Conservation (phyloP, 2,113 vertebrate species). For the Thinocorus orbignyianus region DNA sequence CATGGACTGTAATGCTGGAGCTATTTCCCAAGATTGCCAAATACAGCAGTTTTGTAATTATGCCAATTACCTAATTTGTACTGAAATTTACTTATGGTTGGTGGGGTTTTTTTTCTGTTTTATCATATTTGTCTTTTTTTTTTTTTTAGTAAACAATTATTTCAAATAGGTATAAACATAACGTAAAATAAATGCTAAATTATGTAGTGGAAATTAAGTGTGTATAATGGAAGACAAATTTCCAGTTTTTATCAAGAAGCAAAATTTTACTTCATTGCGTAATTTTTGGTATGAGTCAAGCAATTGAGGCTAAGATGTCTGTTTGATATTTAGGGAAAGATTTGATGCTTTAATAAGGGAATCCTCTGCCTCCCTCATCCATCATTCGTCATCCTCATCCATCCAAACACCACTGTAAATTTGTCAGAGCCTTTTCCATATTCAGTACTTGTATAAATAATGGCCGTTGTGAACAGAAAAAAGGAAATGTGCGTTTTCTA, state of each 20-base stretch:
- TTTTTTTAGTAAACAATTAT: background rate
- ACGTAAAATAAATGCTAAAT: background rate
- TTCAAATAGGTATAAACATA: constrained; percentile 32
- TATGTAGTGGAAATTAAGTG: constrained; percentile 13
- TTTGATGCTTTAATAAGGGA: constrained; percentile 80
- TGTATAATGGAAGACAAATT: background rate
- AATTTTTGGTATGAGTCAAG: constrained; percentile 32
- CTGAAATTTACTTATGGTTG: background rate
- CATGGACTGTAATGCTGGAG: background rate
- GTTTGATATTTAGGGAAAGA: constrained; percentile 71
- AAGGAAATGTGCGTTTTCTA: constrained; percentile 34
- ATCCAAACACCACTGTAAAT: constrained; percentile 77
- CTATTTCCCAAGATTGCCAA: constrained; percentile 11
- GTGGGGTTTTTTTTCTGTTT: background rate
- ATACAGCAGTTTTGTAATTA: background rate
- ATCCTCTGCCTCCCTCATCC: constrained; percentile 76
- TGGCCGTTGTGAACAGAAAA: constrained; percentile 55
- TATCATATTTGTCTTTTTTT: background rate
- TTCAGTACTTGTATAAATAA: constrained; percentile 77
- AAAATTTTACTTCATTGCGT: background rate
- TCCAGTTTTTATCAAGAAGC: constrained; percentile 24
- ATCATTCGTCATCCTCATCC: constrained; percentile 76
- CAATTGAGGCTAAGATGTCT: constrained; percentile 48
- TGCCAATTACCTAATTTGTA: background rate
- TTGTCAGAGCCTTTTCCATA: constrained; percentile 80